Evolutionary conservation across 2,797 vertebrate genomes (phyloP), one percentile per base, ranked within the genome.

Genomic region (Mormyrops attenuatus): DNA sequence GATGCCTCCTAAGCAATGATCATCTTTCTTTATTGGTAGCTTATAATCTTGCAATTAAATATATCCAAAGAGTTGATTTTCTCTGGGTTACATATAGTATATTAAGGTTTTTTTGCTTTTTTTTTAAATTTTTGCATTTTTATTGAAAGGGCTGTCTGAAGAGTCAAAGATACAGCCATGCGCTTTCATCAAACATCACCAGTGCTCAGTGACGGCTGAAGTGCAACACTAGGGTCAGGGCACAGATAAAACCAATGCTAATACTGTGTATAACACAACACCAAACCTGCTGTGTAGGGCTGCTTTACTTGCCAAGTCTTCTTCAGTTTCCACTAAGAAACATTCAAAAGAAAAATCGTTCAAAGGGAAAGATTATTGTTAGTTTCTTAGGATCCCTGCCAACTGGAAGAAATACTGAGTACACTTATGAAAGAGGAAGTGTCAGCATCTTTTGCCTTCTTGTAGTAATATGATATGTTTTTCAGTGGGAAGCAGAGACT

Each of bases 301-400:
- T 84, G 88, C 86, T 90, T 44, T 50, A 88, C 30, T 47, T 87
- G 66, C 52, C 63, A n/a, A 20, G 22, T 88, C 30, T 26, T 44
- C 73, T 44, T 77, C 44, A n/a, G 77, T 82, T 85, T 85, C 80
- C 55, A 34, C 57, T 49, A 47, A 50, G 89, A 88, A 88, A 66
- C 66, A 90, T 90, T 50, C 34, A 63, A 88, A 82, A 63, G 88
- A 30, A 50, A 11, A 80, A 88, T 84, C 26, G 20, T 17, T 34
- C 86, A 88, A 77, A 88, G 50, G 34, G 69, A 85, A 88, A 84
- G 73, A 55, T 90, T 90, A 85, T 88, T 90, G 69, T 84, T 88
- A 11, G 69, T 63, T 89, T 55, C 50, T 77, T 87, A 80, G 69
- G 77, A 84, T 73, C 44, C 44, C 69, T 88, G 55, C 87, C 84